phyloP scores from a whole-genome alignment of 2,797 vertebrate genomes.

The Protosalanx chinensis region DNA sequence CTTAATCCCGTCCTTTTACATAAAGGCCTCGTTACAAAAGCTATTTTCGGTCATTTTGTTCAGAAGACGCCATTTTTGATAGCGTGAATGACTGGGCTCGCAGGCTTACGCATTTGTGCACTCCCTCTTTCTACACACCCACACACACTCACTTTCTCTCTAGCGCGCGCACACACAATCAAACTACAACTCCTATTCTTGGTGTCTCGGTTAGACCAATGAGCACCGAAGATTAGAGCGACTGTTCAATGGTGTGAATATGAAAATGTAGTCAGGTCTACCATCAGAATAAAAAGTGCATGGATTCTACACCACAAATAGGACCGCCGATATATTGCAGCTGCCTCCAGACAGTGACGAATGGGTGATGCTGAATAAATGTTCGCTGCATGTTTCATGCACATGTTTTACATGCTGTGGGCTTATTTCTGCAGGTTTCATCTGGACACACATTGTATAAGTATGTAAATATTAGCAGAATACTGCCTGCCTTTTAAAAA shows the following conservation, averaged over 20 bases:
- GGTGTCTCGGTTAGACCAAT: conserved; percentile 7
- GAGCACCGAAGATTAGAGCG: neutral
- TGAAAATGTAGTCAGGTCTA: neutral
- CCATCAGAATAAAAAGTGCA: neutral
- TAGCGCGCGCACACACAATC: conserved; percentile 19
- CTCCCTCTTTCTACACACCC: conserved; percentile 26
- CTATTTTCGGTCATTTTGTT: conserved; percentile 62
- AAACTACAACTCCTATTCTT: conserved; percentile 21
- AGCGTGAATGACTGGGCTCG: conserved; percentile 60
- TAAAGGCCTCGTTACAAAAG: conserved; percentile 19
- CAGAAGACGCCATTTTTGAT: conserved; percentile 74
- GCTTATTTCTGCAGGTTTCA: neutral
- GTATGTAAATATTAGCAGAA: too few relatives aligned
- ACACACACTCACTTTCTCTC: conserved; percentile 11
- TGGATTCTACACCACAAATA: neutral
- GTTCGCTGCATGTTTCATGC: neutral
- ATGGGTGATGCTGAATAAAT: conserved; percentile 1
- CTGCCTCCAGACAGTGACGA: conserved; percentile 7
- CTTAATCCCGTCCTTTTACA: neutral
- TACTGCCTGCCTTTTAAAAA: neutral
- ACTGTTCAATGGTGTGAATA: neutral
- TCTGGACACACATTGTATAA: neutral
- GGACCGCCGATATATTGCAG: neutral
- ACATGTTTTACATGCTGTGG: neutral
- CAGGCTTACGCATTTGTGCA: conserved; percentile 46